Evolutionary conservation across 2,888 invertebrate genomes (phyloP), one percentile per base, ranked within the genome.

Genomic region (Merodon equestris): DNA sequence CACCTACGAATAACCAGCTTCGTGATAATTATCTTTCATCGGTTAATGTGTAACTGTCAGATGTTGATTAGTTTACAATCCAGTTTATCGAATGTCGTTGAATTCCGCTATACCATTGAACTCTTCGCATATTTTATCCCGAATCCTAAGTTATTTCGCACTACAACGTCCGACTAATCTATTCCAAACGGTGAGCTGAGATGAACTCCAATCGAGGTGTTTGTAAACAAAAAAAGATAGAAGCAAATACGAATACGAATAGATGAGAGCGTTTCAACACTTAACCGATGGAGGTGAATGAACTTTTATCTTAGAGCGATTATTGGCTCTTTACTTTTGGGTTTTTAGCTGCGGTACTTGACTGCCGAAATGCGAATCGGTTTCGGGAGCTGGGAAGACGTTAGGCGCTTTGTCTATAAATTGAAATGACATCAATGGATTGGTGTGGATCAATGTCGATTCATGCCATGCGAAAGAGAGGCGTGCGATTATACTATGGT

Each of bases 211-310:
- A 54, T 17, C 15, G 14, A 14, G 17, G 18, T 40, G 54, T 54
- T 54, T 54, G 54, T 54, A 54, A 54, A 54, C 54, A 54, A 1
- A 14, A 45, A 14, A 44, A 44, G 10, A n/a, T n/a, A n/a, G n/a
- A n/a, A 27, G 27, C 27, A 27, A 27, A 27, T 27, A 27, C 27
- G 27, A n/a, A n/a, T n/a, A n/a, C n/a, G n/a, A n/a, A n/a, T n/a
- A n/a, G n/a, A n/a, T n/a, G n/a, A n/a, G n/a, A n/a, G n/a, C n/a
- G n/a, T n/a, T n/a, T n/a, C n/a, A n/a, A n/a, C n/a, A n/a, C n/a
- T n/a, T n/a, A n/a, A n/a, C n/a, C 27, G 27, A 27, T 7, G 27
- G 27, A 27, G 27, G 27, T 27, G 27, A 27, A 2, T 27, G 27
- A 27, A 27, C 27, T 27, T 27, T 27, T 27, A 27, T 27, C 27